phyloP scores from a whole-genome alignment of 2,113 vertebrate genomes.

The Oophaga pumilio region DNA sequence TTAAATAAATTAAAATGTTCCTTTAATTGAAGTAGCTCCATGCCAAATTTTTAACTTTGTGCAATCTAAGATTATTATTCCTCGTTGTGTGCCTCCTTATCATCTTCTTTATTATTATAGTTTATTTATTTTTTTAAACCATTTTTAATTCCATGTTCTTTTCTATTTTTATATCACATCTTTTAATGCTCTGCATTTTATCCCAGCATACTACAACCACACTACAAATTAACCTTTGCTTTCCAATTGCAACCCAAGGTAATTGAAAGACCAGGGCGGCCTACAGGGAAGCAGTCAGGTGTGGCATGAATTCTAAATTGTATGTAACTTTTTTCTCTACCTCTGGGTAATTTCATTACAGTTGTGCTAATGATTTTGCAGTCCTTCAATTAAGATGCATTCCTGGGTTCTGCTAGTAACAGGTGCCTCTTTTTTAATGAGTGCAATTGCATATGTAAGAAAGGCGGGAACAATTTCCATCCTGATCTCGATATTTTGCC shows the following conservation, averaged over 20 bases:
- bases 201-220: neutral
- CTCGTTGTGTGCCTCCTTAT: too few species aligned
- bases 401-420: neutral
- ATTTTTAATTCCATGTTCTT: too few species aligned
- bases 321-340: slow-evolving; percentile 11
- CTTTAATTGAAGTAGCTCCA: too few species aligned
- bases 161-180: too few species aligned
- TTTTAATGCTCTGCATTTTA: neutral
- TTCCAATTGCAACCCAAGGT: neutral
- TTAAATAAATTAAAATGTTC: too few species aligned
- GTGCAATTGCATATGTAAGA: neutral
- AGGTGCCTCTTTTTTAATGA: neutral
- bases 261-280: neutral
- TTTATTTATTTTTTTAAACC: too few species aligned
- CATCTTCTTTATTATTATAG: too few species aligned
- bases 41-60: too few species aligned
- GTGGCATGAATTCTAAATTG: slow-evolving; percentile 17
- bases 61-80: too few species aligned
- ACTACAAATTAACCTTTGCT: neutral
- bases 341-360: slow-evolving; percentile 14
- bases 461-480: neutral
- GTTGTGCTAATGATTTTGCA: slow-evolving; percentile 17
- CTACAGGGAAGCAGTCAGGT: neutral
- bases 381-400: slow-evolving; percentile 19
- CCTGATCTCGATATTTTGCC: neutral